These are phyloP conservation scores for Molossus molossus DNA, from an alignment of 2,797 vertebrate species.

Conservation along the genomic window DNA sequence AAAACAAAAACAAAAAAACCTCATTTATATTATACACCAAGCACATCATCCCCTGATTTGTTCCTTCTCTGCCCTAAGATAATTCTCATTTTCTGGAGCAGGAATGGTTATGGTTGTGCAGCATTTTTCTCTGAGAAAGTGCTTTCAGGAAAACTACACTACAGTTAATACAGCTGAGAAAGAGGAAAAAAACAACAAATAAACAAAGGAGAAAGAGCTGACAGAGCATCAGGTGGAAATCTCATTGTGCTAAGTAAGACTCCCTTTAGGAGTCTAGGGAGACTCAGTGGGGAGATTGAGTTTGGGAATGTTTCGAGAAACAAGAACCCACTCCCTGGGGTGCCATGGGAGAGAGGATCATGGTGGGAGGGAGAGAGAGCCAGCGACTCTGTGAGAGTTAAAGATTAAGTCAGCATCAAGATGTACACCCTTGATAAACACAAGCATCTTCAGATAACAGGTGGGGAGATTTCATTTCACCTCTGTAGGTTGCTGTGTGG, in stretches of 20 bases:
- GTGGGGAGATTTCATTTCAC: background rate
- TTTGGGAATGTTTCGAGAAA: constrained; percentile 1
- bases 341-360: background rate
- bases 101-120: background rate
- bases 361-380: background rate
- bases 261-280: background rate
- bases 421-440: background rate
- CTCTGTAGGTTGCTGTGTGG: background rate
- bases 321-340: background rate
- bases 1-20: background rate
- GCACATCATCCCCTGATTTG: background rate
- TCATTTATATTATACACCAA: constrained; percentile 26
- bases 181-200: background rate
- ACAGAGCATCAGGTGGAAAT: background rate
- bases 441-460: background rate
- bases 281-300: background rate
- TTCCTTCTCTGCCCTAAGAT: background rate
- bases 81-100: constrained; percentile 52
- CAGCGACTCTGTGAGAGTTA: background rate
- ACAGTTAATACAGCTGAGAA: background rate
- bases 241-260: background rate
- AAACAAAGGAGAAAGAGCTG: background rate
- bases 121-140: constrained; percentile 37
- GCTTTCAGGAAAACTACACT: background rate
- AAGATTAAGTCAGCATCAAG: background rate